A percentile compares a stretch with the other conserved stretches of the same genome.
These are phyloP conservation scores for Cryptocheilus praepositus DNA, from an alignment of 2,888 invertebrate species.

Conservation along the genomic window DNA sequence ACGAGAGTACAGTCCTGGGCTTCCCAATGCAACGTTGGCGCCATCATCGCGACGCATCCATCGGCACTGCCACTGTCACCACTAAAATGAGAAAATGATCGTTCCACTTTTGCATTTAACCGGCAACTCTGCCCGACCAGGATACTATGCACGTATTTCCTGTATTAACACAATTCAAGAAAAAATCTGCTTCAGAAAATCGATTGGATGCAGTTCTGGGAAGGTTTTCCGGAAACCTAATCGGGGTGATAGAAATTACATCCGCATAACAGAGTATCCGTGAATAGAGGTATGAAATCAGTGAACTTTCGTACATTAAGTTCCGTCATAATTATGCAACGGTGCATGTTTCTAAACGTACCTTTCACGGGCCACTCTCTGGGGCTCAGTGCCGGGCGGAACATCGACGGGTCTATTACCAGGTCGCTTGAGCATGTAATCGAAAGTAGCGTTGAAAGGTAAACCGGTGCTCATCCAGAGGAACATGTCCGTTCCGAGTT, in stretches of 20 bases:
- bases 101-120: neutral
- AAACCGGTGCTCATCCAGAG: slow-evolving; percentile 93
- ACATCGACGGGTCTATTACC: slow-evolving; percentile 78
- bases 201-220: too few relatives aligned
- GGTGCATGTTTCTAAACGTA: slow-evolving; percentile 64
- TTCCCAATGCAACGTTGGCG: slow-evolving; percentile 88
- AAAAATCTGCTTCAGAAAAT: too few relatives aligned
- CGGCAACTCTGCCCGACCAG: neutral
- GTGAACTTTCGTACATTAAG: neutral
- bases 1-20: slow-evolving; percentile 88
- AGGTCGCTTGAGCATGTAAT: slow-evolving; percentile 82
- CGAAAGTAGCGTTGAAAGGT: slow-evolving; percentile 92
- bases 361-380: slow-evolving; percentile 87
- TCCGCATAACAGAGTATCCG: neutral
- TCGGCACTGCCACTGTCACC: slow-evolving; percentile 80
- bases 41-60: slow-evolving; percentile 87
- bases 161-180: too few relatives aligned
- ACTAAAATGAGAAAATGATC: slow-evolving; percentile 55
- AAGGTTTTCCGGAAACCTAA: too few relatives aligned
- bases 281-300: neutral
- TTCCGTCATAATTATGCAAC: neutral
- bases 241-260: slow-evolving; percentile 26
- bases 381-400: slow-evolving; percentile 85
- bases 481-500: slow-evolving; percentile 90
- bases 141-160: slow-evolving; percentile 39